phyloP scores from a whole-genome alignment of 1,140 invertebrate species.

The Galendromus occidentalis region DNA sequence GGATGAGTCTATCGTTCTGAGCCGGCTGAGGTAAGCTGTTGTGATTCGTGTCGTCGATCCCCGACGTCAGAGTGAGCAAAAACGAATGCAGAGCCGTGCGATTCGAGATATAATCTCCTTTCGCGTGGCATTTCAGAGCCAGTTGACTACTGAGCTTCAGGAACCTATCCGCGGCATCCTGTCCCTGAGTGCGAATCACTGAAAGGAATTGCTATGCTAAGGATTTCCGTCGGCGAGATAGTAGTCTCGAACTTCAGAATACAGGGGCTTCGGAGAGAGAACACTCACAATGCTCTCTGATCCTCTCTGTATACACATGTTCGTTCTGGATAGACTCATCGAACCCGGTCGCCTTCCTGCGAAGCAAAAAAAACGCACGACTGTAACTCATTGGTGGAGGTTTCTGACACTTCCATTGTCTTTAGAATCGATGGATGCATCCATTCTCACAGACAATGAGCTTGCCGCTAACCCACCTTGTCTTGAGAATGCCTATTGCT shows the following conservation, averaged over 20 bases:
- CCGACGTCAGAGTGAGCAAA: neutral
- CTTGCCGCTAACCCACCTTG: no score
- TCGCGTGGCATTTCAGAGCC: neutral
- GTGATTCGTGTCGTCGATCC: neutral
- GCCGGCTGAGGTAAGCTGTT: neutral
- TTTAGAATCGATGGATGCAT: no score
- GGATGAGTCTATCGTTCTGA: neutral
- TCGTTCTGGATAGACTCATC: neutral
- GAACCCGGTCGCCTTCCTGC: neutral
- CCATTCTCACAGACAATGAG: no score
- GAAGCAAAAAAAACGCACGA: neutral
- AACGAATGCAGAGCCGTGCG: constrained; percentile 3
- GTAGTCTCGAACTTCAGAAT: no score
- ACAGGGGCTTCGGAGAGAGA: no score
- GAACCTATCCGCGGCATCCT: neutral
- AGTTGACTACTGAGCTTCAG: neutral
- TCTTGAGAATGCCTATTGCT: no score
- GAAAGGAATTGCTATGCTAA: no score
- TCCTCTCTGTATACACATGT: neutral
- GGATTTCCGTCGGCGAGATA: no score
- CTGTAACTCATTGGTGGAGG: no score
- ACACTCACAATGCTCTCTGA: constrained; percentile 3
- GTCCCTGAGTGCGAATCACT: no score
- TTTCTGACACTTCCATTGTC: no score
- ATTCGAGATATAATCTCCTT: neutral